Conservation (phyloP, 2,888 invertebrate species). For the Rhingia rostrata region DNA sequence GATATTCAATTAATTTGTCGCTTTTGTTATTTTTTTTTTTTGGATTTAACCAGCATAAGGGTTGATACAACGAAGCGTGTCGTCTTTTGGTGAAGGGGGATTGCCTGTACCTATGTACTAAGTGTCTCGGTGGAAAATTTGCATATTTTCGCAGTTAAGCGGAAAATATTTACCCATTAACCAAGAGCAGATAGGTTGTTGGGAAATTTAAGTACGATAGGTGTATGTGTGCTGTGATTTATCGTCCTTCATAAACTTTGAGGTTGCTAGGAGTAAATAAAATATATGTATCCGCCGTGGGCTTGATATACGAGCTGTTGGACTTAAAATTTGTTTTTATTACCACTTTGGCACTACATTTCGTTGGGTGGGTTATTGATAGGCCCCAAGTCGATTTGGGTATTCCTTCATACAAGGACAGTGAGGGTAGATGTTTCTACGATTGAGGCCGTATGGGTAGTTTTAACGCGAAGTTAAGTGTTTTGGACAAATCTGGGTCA, state of each 20-base stretch:
- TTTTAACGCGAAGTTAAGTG: slow-evolving; percentile 65
- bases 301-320: slow-evolving; percentile 65
- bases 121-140: slow-evolving; percentile 36
- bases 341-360: slow-evolving; percentile 62
- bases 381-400: neutral
- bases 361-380: neutral
- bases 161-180: slow-evolving; percentile 56
- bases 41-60: slow-evolving; percentile 10
- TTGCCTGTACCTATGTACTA: slow-evolving; percentile 36
- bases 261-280: slow-evolving; percentile 34
- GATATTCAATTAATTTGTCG: slow-evolving; percentile 64
- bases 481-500: slow-evolving; percentile 63
- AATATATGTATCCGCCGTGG: slow-evolving; percentile 35
- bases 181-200: neutral
- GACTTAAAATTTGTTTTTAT: slow-evolving; percentile 71
- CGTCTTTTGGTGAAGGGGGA: neutral
- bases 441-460: slow-evolving; percentile 53
- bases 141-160: slow-evolving; percentile 69
- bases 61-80: neutral
- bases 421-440: slow-evolving; percentile 10
- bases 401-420: neutral
- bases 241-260: slow-evolving; percentile 50
- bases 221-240: slow-evolving; percentile 59
- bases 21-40: neutral
- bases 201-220: slow-evolving; percentile 58